phyloP scores from a whole-genome alignment of 2,888 invertebrate species.

The Ctenicera cuprea region DNA sequence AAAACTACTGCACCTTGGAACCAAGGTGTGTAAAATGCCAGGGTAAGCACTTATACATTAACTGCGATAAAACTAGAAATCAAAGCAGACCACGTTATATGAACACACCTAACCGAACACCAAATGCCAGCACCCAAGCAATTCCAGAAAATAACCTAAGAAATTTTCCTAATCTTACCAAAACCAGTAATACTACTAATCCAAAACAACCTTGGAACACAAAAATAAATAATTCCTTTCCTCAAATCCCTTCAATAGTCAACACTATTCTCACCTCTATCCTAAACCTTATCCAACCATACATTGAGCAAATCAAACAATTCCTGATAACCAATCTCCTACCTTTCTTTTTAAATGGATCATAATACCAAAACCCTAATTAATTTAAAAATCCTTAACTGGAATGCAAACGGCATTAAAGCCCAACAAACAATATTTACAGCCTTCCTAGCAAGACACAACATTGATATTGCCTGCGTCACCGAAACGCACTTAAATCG shows the following conservation, averaged over 20 bases:
- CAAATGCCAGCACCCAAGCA: too few relatives aligned
- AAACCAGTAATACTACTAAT: too few relatives aligned
- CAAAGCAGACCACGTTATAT: neutral
- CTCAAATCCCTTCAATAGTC: neutral
- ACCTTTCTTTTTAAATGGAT: slow-evolving; percentile 15
- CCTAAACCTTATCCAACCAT: slow-evolving; percentile 5
- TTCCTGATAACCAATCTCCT: slow-evolving; percentile 13
- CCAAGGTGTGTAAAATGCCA: slow-evolving; percentile 25
- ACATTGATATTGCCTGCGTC: slow-evolving; percentile 15
- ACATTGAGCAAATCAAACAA: slow-evolving; percentile 22
- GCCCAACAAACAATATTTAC: slow-evolving; percentile 9
- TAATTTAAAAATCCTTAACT: slow-evolving; percentile 25
- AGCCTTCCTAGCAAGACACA: slow-evolving; percentile 1
- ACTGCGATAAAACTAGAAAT: slow-evolving; percentile 12
- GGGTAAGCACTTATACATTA: slow-evolving; percentile 11
- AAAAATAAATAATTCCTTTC: neutral
- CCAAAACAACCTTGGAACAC: neutral
- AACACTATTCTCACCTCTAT: neutral
- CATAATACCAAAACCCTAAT: neutral
- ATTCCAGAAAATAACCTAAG: too few relatives aligned
- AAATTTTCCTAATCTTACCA: too few relatives aligned
- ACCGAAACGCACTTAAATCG: slow-evolving; percentile 4
- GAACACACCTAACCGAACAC: too few relatives aligned
- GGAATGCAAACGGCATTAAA: slow-evolving; percentile 24
- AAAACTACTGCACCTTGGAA: slow-evolving; percentile 6